A percentile compares a stretch with the other conserved stretches of the same genome.
These are phyloP conservation scores for Microtus pennsylvanicus DNA, from an alignment of 2,113 vertebrate species.

Conservation along the genomic window DNA sequence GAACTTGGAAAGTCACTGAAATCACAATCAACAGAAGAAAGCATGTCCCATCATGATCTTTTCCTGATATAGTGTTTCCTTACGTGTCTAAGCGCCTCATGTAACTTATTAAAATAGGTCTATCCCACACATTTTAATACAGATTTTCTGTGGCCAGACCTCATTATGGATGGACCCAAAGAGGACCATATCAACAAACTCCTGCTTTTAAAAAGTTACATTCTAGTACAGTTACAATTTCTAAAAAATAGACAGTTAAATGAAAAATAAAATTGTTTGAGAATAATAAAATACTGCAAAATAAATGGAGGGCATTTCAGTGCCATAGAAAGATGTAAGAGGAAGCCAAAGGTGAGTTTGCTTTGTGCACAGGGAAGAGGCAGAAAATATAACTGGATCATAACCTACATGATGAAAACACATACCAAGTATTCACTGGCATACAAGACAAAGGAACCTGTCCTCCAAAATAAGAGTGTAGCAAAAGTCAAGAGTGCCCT, in stretches of 20 bases:
- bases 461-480: background rate
- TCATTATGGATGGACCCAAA: background rate
- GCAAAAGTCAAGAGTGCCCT: background rate
- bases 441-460: background rate
- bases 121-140: background rate
- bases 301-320: background rate
- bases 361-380: background rate
- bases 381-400: background rate
- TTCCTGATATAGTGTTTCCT: background rate
- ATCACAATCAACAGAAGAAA: background rate
- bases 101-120: background rate
- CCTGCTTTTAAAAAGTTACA: background rate
- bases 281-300: background rate
- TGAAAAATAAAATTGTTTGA: background rate
- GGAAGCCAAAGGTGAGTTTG: background rate
- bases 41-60: background rate
- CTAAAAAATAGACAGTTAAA: background rate
- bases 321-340: background rate
- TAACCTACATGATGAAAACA: background rate
- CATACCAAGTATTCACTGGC: background rate
- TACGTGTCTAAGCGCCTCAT: background rate
- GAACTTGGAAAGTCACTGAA: background rate
- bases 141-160: background rate
- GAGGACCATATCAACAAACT: background rate
- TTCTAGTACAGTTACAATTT: background rate